phyloP scores from a whole-genome alignment of 1,140 invertebrate species.

The Eufriesea mexicana region DNA sequence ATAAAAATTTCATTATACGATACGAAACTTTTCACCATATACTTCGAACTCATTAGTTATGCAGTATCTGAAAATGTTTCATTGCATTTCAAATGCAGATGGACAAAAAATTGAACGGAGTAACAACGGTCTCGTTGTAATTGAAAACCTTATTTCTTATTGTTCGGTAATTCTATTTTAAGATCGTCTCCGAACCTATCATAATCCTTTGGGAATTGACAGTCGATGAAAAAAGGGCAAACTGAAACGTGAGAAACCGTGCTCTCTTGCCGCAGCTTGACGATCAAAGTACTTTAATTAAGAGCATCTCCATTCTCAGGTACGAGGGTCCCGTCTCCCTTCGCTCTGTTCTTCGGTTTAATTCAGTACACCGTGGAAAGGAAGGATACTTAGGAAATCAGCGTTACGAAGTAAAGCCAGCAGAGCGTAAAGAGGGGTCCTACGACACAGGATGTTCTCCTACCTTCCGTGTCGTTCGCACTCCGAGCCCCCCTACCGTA shows the following conservation, averaged over 20 bases:
- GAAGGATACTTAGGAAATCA: slow-evolving; percentile 76
- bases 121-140: background rate
- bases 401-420: slow-evolving; percentile 74
- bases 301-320: slow-evolving; percentile 43
- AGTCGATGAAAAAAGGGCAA: slow-evolving; percentile 4
- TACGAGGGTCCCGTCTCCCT: slow-evolving; percentile 11
- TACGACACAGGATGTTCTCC: slow-evolving; percentile 75
- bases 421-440: slow-evolving; percentile 72
- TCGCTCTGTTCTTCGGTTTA: slow-evolving; percentile 13
- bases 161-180: background rate
- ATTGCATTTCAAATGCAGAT: background rate
- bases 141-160: background rate
- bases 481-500: slow-evolving; percentile 56
- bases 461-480: slow-evolving; percentile 70
- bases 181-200: background rate
- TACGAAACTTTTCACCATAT: background rate
- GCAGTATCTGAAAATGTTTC: background rate
- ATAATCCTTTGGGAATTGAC: background rate
- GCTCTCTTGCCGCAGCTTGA: background rate
- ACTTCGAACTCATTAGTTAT: background rate
- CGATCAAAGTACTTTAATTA: slow-evolving; percentile 57
- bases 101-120: background rate
- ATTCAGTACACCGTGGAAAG: slow-evolving; percentile 66
- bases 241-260: slow-evolving; percentile 31
- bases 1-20: background rate